A percentile compares a stretch with the other conserved stretches of the same genome.
phyloP scores from a whole-genome alignment of 2,113 vertebrate species.

The Sminthopsis crassicaudata region DNA sequence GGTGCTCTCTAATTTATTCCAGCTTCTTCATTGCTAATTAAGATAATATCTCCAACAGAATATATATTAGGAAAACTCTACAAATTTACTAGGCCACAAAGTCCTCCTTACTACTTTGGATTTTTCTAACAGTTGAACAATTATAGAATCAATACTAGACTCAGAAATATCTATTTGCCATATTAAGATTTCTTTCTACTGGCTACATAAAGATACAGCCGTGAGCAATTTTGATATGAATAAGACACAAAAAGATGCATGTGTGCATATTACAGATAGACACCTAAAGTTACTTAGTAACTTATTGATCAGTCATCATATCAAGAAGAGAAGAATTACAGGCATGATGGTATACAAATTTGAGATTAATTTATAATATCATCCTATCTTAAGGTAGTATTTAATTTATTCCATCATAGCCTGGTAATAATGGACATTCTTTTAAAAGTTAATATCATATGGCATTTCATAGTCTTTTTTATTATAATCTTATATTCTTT shows the following conservation, averaged over 20 bases:
- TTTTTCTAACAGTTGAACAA: background rate
- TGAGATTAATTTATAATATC: background rate
- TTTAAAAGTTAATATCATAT: background rate
- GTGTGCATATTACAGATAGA: background rate
- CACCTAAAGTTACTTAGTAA: background rate
- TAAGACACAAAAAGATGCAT: background rate
- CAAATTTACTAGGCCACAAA: conserved; percentile 11
- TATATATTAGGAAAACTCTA: background rate
- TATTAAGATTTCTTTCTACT: background rate
- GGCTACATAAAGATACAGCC: background rate
- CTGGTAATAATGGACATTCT: background rate
- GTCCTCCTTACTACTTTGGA: background rate
- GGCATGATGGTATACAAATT: background rate
- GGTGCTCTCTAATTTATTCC: conserved; percentile 10
- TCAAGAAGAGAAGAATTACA: background rate
- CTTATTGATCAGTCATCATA: background rate
- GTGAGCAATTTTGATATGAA: accelerated
- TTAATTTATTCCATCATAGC: background rate
- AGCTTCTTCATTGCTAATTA: background rate
- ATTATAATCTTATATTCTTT: background rate
- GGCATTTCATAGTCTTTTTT: background rate
- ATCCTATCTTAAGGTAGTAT: background rate
- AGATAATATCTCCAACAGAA: background rate
- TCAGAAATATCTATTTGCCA: background rate
- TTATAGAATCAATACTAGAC: background rate